Conservation (phyloP, 1,140 invertebrate species). For the Ips nitidus region DNA sequence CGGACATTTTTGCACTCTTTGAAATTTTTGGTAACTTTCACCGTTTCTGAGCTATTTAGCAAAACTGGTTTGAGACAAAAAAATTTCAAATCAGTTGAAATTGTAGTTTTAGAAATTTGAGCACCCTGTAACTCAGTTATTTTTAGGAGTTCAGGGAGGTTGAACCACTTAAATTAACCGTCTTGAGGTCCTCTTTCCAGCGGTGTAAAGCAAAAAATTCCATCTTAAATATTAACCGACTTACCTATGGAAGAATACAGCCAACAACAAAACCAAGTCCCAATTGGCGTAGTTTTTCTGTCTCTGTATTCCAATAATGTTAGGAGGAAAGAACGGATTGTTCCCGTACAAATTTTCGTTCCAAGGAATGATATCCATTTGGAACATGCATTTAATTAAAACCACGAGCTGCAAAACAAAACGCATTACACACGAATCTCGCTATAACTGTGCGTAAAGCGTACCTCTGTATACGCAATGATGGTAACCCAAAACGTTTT, state of each 20-base stretch:
- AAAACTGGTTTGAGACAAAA: too few species aligned
- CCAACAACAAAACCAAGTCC: conserved; percentile 86
- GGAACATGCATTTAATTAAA: conserved; percentile 95
- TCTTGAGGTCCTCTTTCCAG: too few species aligned
- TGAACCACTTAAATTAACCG: too few species aligned
- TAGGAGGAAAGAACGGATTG: conserved; percentile 77
- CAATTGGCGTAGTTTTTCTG: conserved; percentile 82
- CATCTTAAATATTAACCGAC: neutral
- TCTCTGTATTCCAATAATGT: conserved; percentile 90
- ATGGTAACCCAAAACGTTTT: conserved; percentile 98
- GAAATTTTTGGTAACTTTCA: too few species aligned
- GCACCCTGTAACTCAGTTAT: too few species aligned
- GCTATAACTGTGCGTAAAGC: neutral
- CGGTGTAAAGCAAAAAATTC: too few species aligned
- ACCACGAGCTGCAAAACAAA: conserved; percentile 76
- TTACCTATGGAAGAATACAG: conserved; percentile 92
- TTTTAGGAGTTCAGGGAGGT: too few species aligned
- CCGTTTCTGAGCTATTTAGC: too few species aligned
- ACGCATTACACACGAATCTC: neutral
- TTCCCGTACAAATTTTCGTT: conserved; percentile 62
- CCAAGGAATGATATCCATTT: conserved; percentile 90
- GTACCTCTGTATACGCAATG: conserved; percentile 96
- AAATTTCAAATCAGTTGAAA: too few species aligned
- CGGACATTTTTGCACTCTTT: too few species aligned
- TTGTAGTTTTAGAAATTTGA: too few species aligned